Percentiles rank a stretch among this genome's conserved stretches.
phyloP scores from a whole-genome alignment of 2,113 vertebrate species.

The Probosciger aterrimus region DNA sequence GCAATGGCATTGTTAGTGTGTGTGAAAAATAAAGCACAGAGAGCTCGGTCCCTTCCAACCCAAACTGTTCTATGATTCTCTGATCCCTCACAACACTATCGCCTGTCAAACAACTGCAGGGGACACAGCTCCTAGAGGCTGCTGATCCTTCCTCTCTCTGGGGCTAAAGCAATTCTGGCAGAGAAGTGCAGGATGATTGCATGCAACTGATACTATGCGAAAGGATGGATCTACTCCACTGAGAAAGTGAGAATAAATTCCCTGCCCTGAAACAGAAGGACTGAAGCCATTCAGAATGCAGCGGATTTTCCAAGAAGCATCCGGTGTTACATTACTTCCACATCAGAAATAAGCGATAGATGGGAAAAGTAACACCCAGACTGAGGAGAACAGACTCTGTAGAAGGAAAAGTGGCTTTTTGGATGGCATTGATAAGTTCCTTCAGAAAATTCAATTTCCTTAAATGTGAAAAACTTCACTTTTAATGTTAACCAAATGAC shows the following conservation, averaged over 20 bases:
- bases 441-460: conserved; percentile 40
- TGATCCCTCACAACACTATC: background rate
- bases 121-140: background rate
- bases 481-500: background rate
- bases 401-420: background rate
- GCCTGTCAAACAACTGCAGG: background rate
- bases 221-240: background rate
- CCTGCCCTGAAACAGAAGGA: background rate
- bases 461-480: background rate
- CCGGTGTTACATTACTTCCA: background rate
- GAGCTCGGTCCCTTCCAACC: background rate
- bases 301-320: background rate
- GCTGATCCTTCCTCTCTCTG: background rate
- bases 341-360: background rate
- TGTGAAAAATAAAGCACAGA: background rate
- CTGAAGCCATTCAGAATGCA: background rate
- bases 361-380: background rate
- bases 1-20: background rate
- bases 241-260: background rate
- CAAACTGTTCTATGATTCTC: background rate
- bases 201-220: background rate
- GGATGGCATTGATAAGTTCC: background rate
- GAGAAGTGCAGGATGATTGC: background rate
- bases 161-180: background rate
- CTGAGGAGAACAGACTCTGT: background rate